These are phyloP conservation scores for Tor tambroides DNA, from an alignment of 2,113 vertebrate genomes.

Conservation along the genomic window DNA sequence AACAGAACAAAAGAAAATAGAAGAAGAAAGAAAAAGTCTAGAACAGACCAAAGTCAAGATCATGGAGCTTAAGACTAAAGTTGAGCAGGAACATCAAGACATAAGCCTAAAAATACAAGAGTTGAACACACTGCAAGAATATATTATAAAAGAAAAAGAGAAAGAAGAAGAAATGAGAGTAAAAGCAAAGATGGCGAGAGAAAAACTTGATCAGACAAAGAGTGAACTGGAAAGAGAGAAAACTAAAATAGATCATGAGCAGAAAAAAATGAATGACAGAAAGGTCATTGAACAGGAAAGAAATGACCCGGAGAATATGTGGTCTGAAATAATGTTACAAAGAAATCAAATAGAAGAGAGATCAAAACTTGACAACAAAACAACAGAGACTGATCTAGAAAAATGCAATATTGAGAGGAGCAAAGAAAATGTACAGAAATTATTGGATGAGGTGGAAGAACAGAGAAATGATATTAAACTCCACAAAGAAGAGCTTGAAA, in stretches of 20 bases:
- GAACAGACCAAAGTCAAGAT: neutral
- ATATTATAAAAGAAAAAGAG: neutral
- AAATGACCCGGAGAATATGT: neutral
- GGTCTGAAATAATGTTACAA: neutral
- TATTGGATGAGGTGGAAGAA: neutral
- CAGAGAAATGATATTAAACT: neutral
- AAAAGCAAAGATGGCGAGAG: constrained; percentile 43
- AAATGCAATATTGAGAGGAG: neutral
- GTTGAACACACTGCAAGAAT: neutral
- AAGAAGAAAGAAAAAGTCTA: neutral
- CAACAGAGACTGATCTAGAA: neutral
- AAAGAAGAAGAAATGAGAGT: too few relatives aligned
- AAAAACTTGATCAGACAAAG: constrained; percentile 12
- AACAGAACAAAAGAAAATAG: neutral
- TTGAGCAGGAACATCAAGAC: neutral
- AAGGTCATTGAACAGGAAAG: neutral
- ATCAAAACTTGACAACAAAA: constrained; percentile 12
- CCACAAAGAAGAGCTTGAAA: neutral
- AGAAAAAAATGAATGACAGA: neutral
- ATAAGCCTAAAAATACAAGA: neutral
- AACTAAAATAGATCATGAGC: neutral
- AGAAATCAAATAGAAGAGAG: neutral
- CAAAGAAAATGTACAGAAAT: neutral
- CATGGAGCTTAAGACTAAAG: neutral
- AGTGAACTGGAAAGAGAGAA: neutral